Percentiles rank a stretch among this genome's conserved stretches.
phyloP scores from a whole-genome alignment of 1,140 invertebrate species.

The Helicoverpa armigera region DNA sequence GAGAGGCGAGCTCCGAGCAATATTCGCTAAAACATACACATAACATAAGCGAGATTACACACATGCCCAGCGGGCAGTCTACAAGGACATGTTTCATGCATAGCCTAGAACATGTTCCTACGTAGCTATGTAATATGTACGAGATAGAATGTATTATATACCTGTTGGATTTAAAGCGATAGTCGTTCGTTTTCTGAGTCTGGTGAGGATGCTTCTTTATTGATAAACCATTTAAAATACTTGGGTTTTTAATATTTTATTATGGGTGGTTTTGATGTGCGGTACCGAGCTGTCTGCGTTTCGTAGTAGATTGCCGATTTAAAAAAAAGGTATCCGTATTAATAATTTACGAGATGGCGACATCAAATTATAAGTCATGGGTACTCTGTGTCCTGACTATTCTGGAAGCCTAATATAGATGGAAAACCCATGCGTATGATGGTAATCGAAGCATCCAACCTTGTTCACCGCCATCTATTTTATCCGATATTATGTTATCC shows the following conservation, averaged over 20 bases:
- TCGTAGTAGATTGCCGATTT: too few relatives aligned
- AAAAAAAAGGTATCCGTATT: too few relatives aligned
- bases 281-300: too few relatives aligned
- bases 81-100: constrained; percentile 37
- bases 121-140: not conserved
- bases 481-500: not conserved
- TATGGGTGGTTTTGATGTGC: not conserved
- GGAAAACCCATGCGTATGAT: not conserved
- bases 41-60: constrained; percentile 20
- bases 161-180: constrained; percentile 11
- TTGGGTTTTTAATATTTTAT: not conserved
- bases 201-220: constrained; percentile 1
- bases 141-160: not conserved
- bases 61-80: constrained; percentile 23
- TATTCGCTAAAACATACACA: constrained; percentile 3
- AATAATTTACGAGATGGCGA: too few relatives aligned
- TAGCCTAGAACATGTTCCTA: constrained; percentile 22
- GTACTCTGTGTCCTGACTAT: too few relatives aligned
- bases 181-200: not conserved
- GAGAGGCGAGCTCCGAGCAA: constrained; percentile 8
- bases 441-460: not conserved
- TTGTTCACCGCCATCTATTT: not conserved
- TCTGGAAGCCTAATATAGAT: too few relatives aligned
- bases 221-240: not conserved
- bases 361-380: too few relatives aligned